Evolutionary conservation across 2,113 vertebrate genomes (phyloP).

Genomic region (Caranx melampygus): DNA sequence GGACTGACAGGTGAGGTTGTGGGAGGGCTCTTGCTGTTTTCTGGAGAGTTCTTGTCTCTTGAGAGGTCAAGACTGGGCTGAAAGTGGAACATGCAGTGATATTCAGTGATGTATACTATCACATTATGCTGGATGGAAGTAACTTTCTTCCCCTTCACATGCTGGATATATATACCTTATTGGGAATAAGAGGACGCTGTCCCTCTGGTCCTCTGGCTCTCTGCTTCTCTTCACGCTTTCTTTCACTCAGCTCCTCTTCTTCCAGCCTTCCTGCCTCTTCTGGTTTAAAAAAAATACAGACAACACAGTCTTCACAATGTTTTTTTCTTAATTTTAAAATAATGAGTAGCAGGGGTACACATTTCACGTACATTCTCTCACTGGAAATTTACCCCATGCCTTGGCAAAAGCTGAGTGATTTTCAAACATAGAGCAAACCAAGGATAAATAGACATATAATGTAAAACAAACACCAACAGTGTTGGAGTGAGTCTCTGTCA

Average conservation of each 20-base stretch:
- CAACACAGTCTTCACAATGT: background rate
- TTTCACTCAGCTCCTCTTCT: conserved; percentile 61
- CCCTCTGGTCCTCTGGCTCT: conserved; percentile 70
- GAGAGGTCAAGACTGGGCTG: conserved; percentile 66
- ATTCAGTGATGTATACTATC: background rate
- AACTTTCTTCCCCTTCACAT: background rate
- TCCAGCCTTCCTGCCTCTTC: conserved; percentile 73
- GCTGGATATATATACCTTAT: conserved; percentile 63
- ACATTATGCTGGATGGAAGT: background rate
- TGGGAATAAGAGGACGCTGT: conserved; percentile 69
- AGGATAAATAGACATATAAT: background rate
- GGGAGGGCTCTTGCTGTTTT: conserved; percentile 51
- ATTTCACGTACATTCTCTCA: background rate
- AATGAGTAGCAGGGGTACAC: background rate
- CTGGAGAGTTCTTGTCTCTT: conserved; percentile 58
- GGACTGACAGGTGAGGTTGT: conserved; percentile 46
- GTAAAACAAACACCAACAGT: background rate
- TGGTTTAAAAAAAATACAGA: conserved; percentile 40
- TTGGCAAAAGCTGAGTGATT: background rate
- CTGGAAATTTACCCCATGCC: background rate
- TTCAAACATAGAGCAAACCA: background rate
- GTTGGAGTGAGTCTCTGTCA: background rate
- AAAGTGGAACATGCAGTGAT: background rate
- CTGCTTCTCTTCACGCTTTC: conserved; percentile 58
- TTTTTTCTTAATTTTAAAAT: background rate